Conservation (phyloP, 2,888 invertebrate genomes). For the Andrena dorsata region DNA sequence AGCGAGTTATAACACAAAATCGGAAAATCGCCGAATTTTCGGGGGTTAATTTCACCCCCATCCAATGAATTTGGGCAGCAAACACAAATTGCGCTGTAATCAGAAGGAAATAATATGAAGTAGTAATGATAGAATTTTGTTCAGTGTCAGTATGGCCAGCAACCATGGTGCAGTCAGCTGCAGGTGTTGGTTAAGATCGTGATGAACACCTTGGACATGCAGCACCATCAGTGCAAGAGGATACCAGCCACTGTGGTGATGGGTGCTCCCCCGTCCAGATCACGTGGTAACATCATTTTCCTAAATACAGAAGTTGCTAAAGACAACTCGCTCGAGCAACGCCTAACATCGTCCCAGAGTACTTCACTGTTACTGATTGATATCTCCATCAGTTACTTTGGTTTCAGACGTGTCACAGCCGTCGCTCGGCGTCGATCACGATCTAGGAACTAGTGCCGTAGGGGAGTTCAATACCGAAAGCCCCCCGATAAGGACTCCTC, state of each 20-base stretch:
- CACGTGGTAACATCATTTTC: conserved; percentile 86
- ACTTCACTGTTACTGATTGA: not conserved
- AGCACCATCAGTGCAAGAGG: conserved; percentile 95
- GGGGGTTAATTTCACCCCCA: too few species aligned
- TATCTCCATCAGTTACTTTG: not conserved
- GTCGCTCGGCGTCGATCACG: conserved; percentile 90
- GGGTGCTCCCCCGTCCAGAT: conserved; percentile 89
- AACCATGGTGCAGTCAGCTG: conserved; percentile 89
- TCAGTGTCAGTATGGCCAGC: conserved; percentile 92
- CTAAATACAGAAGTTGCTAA: not conserved
- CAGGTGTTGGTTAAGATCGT: conserved; percentile 94
- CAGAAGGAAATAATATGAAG: not conserved
- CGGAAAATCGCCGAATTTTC: too few species aligned
- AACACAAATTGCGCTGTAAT: too few species aligned
- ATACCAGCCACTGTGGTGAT: conserved; percentile 93
- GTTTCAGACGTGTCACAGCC: conserved; percentile 91
- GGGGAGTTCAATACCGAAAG: conserved; percentile 80
- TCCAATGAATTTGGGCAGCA: too few species aligned
- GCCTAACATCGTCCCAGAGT: not conserved
- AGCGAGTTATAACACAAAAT: too few species aligned
- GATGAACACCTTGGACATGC: conserved; percentile 95
- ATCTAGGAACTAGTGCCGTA: conserved; percentile 81
- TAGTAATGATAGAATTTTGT: conserved; percentile 70
- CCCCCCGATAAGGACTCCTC: conserved; percentile 77
- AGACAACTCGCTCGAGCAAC: not conserved